These are phyloP conservation scores for Cromileptes altivelis DNA, from an alignment of 2,113 vertebrate genomes.

Conservation along the genomic window DNA sequence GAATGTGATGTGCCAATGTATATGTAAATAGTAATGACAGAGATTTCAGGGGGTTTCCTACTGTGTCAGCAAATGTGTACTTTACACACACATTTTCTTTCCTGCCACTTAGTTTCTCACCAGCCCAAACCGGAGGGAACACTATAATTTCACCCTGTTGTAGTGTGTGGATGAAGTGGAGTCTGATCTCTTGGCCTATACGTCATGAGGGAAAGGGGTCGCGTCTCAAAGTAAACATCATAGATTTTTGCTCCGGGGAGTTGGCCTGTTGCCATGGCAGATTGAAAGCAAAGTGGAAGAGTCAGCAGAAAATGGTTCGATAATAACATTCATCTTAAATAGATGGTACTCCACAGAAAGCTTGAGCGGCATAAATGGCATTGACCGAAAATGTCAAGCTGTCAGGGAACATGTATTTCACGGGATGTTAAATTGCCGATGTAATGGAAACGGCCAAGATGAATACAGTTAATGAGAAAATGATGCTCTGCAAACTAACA, in stretches of 20 bases:
- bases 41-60: conserved; percentile 55
- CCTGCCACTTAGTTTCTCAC: conserved; percentile 31
- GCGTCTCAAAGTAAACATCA: conserved; percentile 57
- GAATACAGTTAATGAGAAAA: conserved; percentile 66
- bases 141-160: conserved; percentile 35
- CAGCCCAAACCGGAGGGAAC: conserved; percentile 26
- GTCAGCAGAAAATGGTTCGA: conserved; percentile 63
- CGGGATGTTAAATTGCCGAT: conserved; percentile 56
- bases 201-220: conserved; percentile 3
- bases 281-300: conserved; percentile 51
- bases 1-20: conserved; percentile 53
- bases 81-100: conserved; percentile 24
- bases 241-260: conserved; percentile 35
- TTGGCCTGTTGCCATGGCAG: conserved; percentile 30
- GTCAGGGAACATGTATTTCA: conserved; percentile 60
- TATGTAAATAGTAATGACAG: conserved; percentile 66
- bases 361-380: conserved; percentile 42
- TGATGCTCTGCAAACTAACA: conserved; percentile 30
- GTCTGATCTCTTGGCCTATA: conserved; percentile 53
- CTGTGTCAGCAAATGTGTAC: conserved; percentile 67
- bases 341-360: conserved; percentile 50
- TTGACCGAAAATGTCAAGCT: conserved; percentile 61
- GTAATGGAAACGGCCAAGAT: conserved; percentile 52
- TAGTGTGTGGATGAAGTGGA: conserved; percentile 36
- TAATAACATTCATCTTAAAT: conserved; percentile 67